Base-by-base conservation (phyloP, 2,797 vertebrate genomes). In the Carduelis carduelis region DNA sequence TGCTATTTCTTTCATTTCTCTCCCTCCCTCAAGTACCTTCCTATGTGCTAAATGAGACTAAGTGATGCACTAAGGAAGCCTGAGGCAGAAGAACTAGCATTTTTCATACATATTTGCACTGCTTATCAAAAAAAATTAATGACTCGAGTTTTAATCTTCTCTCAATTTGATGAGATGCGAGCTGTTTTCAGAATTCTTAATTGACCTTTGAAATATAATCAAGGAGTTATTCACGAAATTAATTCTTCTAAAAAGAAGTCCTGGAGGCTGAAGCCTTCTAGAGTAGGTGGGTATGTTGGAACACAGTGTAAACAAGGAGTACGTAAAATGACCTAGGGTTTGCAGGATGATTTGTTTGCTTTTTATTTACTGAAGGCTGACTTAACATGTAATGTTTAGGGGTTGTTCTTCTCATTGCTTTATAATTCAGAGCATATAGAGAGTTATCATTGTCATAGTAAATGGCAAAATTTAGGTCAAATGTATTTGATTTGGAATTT, bases 181-280 rank as follows among this genome's bases (percentile, higher is more conserved):
- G 64, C 76, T 63, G 53, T 91, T 96, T 89, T 47, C 88, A 55
- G 78, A 91, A 87, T 92, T 95, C 68, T 79, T 96, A 96, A 97
- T 91, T 97, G 92, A 94, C 87, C 89, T 92, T 90, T 94, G 90
- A 94, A 96, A 92, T 96, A 95, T 84, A 96, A 95, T 95, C 50
- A 87, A 91, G 87, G 66, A 81, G 75, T 81, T 85, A 76, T 59
- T 92, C 56, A 76, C 1, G 2, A 90, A 80, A 96, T 95, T 83
- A 95, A 59, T 93, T 95, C 65, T 70, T 69, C 53, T 92, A 77
- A 60, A 93, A 78, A 88, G 57, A 57, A 77, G 47, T 76, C 81
- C 34, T 70, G 86, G 89, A 91, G 87, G 71, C 6, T 14, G 87
- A 90, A 56, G 27, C 63, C 26, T 87, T 39, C 22, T 12, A 52